Base-by-base conservation (phyloP, 2,888 invertebrate genomes). In the Leptopilina syphax region DNA sequence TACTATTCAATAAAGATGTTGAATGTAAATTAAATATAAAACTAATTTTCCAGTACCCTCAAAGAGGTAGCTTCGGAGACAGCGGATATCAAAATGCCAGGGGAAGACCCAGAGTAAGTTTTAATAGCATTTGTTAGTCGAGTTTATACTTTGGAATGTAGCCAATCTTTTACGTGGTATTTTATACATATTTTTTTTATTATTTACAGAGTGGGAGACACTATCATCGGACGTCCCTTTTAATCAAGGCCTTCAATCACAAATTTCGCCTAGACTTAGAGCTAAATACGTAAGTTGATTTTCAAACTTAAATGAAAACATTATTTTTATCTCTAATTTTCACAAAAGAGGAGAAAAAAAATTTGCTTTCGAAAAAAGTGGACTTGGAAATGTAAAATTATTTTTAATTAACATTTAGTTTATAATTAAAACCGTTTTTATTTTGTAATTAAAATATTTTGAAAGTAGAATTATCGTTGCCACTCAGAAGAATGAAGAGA, bases 181-280 rank as follows among this genome's bases (percentile, higher is more conserved):
- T 73, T 78, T 78, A 81, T 66, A 27, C 77, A 13, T 50, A 50
- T 50, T 50, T 50, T 50, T 80, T 82, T 85, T 88, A 83, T 89
- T 90, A 93, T 94, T 93, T 95, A 85, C 95, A 98, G 97, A 95
- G 96, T 89, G 96, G 96, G 91, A 97, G 97, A 94, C 98, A 98
- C 93, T 97, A 96, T 93, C 97, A 98, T 93, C 96, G 97, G 92
- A 98, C 98, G 91, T 97, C 97, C 92, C 96, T 98, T 93, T 96
- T 98, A 94, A 98, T 98, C 94, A 98, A 98, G 94, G 98, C 98
- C 93, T 98, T 98, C 94, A 97, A 96, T 94, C 97, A 98, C 94
- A 98, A 97, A 94, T 98, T 98, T 94, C 96, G 97, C 92, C 95
- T 98, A 94, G 97, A 98, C 94, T 95, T 98, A 93, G 97, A 98